Evolutionary conservation across 2,888 invertebrate species (phyloP).

Genomic region (Chrysolina americana): DNA sequence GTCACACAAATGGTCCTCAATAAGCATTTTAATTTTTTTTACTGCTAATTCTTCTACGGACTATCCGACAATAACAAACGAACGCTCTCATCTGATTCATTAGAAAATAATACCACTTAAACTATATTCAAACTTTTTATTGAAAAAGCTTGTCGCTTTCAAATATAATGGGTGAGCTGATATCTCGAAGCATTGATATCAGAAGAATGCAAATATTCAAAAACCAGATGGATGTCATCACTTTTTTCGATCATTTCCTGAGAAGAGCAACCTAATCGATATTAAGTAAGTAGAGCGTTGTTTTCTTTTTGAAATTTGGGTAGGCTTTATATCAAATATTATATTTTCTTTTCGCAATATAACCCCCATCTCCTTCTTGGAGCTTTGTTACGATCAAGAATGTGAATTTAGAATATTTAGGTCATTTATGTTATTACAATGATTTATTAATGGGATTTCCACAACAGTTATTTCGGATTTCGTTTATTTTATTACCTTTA

Average conservation of each 20-base stretch:
- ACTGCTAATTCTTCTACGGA: neutral
- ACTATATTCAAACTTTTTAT: too few relatives aligned
- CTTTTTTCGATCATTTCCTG: too few relatives aligned
- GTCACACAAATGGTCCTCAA: slow-evolving; percentile 4
- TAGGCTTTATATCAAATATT: neutral
- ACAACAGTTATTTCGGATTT: slow-evolving; percentile 28
- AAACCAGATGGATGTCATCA: too few relatives aligned
- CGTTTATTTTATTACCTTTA: slow-evolving; percentile 31
- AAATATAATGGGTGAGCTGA: too few relatives aligned
- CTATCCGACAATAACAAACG: neutral
- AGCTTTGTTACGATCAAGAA: neutral
- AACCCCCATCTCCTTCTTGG: neutral
- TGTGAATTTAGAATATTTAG: slow-evolving; percentile 27
- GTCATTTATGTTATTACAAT: slow-evolving; percentile 38
- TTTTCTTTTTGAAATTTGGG: neutral
- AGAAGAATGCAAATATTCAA: too few relatives aligned
- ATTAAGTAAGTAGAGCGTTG: neutral
- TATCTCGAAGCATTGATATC: too few relatives aligned
- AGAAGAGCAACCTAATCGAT: too few relatives aligned
- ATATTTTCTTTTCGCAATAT: neutral
- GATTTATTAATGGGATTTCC: slow-evolving; percentile 39
- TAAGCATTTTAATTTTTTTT: neutral
- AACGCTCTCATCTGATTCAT: neutral
- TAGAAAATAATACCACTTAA: too few relatives aligned
- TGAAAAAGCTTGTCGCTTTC: too few relatives aligned